Percentiles rank a stretch among this genome's conserved stretches.
Conservation (phyloP, 1,140 invertebrate species). For the Lanistes nyassanus region DNA sequence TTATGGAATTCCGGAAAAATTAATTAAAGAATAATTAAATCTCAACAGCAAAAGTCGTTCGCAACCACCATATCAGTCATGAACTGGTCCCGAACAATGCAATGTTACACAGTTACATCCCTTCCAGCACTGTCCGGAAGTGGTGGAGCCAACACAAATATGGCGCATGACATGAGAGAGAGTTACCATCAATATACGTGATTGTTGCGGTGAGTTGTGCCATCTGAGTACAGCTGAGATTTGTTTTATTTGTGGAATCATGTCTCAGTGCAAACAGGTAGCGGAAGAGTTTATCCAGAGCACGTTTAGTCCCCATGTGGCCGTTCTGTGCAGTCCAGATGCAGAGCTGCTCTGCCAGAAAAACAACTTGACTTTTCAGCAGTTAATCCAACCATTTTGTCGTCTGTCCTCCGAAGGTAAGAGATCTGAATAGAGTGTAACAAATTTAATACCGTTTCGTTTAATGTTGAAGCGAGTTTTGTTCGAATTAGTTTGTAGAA, state of each 20-base stretch:
- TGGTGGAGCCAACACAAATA: constrained; percentile 35
- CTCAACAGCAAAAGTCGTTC: not conserved
- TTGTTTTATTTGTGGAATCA: constrained; percentile 35
- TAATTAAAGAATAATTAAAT: too few relatives aligned
- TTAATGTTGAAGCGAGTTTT: not conserved
- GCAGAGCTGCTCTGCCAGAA: constrained; percentile 87
- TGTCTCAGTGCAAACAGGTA: constrained; percentile 69
- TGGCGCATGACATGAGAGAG: constrained; percentile 32
- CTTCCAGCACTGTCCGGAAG: constrained; percentile 27
- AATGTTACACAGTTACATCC: constrained; percentile 5
- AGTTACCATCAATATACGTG: not conserved
- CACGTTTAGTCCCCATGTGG: constrained; percentile 89
- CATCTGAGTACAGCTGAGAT: not conserved
- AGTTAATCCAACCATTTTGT: constrained; percentile 91
- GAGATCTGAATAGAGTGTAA: constrained; percentile 9
- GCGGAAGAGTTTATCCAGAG: constrained; percentile 88
- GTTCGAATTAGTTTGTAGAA: not conserved
- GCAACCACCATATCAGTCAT: not conserved
- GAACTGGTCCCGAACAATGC: too few relatives aligned
- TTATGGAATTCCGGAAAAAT: not conserved
- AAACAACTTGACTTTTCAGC: constrained; percentile 90
- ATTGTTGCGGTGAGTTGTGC: not conserved
- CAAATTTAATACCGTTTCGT: not conserved
- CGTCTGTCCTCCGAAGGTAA: constrained; percentile 81
- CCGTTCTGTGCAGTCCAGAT: constrained; percentile 82